A percentile compares a stretch with the other conserved stretches of the same genome.
phyloP scores from a whole-genome alignment of 1,140 invertebrate genomes.

The Liolophura sinensis region DNA sequence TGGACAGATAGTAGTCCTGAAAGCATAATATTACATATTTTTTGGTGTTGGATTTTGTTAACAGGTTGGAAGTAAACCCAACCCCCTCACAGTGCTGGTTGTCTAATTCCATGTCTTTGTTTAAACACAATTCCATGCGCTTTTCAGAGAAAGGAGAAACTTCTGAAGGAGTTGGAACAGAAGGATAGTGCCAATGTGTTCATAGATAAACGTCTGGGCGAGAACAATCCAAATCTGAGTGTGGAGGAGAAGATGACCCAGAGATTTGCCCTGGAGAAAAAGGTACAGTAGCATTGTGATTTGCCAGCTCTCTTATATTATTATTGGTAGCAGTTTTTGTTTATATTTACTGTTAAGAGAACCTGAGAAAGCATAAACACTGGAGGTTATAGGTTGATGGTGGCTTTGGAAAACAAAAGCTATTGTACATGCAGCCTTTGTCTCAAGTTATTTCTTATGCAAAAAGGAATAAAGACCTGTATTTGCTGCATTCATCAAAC shows the following conservation, averaged over 20 bases:
- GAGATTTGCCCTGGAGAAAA: conserved; percentile 78
- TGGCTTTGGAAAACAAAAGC: no score
- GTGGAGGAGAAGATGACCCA: conserved; percentile 83
- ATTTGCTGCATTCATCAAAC: no score
- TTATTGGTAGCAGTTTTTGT: background rate
- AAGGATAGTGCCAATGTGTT: conserved; percentile 82
- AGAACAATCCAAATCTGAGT: conserved; percentile 71
- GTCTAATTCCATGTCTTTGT: background rate
- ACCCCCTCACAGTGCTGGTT: background rate
- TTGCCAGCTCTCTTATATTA: background rate
- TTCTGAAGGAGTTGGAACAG: conserved; percentile 81
- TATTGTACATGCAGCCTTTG: no score
- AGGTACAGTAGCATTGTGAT: no score
- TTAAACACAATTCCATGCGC: background rate
- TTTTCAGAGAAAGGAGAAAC: conserved; percentile 74
- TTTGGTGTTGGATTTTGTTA: no score
- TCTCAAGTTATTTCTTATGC: no score
- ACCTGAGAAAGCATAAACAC: conserved; percentile 4
- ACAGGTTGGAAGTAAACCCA: no score
- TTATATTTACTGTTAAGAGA: conserved; percentile 60
- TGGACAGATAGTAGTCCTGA: no score
- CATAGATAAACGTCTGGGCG: conserved; percentile 84
- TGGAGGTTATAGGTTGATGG: no score
- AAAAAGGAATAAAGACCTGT: no score
- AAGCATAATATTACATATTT: no score